Base-by-base conservation (phyloP, 2,888 invertebrate genomes). In the Thecocarcelia acutangulata region DNA sequence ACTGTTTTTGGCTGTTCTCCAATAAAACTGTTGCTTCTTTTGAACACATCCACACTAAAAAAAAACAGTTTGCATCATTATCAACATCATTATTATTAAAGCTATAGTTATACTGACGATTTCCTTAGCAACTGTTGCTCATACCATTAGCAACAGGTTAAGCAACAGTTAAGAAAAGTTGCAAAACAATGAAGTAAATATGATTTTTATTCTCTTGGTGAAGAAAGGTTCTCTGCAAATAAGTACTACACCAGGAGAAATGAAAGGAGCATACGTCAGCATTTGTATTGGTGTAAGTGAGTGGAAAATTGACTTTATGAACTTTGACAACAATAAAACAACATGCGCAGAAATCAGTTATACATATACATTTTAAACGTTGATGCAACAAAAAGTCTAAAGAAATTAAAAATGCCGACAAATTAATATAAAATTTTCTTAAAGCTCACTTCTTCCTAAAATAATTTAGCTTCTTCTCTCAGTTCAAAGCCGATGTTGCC, bases 131-230 rank as follows among this genome's bases (percentile, higher is more conserved):
- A 87, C 87, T 87, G 88, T 88, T 88, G 87, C 88, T 87, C 88
- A 87, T 81, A 85, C 85, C 84, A 80, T 83, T 87, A 87, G 88
- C 88, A 89, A 88, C 88, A 88, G 89, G 89, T 88, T 86, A 84
- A 56, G 77, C 80, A 80, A 80, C 75, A 75, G 64, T 80, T 80
- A 17, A 59, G 6, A 50, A 61, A 61, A 24, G 17, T 40, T 12
- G 9, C 2, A 17, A 28, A 19, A 46, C 17, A 44, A 56, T 54
- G 44, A 12, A 11, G 28, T 9, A 24, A 17, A 50, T 59, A 69
- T n/a, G 54, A 58, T 40, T 44, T 33, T 11, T 48, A 73, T 37
- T 19, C 19, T 15, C 40, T 3, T 8, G 9, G 1, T 9, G 40
- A 17, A 56, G 19, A 42, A 6, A 46, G 17, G 24, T 24, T 24